Conservation (phyloP, 2,113 vertebrate species). For the Bombycilla garrulus region DNA sequence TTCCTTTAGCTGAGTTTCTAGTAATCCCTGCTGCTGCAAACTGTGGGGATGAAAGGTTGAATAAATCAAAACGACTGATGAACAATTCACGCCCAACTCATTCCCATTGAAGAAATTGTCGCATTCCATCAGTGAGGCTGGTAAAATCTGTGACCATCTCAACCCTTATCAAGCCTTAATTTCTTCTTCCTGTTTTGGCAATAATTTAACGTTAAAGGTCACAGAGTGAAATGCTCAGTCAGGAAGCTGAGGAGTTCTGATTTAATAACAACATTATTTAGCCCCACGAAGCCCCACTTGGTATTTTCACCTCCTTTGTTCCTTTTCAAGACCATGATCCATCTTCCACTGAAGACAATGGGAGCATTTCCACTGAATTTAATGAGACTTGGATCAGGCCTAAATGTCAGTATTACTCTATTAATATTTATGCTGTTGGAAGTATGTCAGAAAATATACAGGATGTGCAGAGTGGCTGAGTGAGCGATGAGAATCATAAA, state of each 20-base stretch:
- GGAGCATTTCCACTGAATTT: slow-evolving; percentile 61
- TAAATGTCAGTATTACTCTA: slow-evolving; percentile 66
- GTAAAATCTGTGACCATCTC: slow-evolving; percentile 49
- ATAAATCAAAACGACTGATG: slow-evolving; percentile 49
- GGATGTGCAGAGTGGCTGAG: slow-evolving; percentile 57
- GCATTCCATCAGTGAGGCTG: slow-evolving; percentile 57
- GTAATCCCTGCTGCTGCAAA: slow-evolving; percentile 31
- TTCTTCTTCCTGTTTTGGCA: slow-evolving; percentile 65
- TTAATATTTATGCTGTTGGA: slow-evolving; percentile 68
- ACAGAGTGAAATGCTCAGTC: slow-evolving; percentile 36
- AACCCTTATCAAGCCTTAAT: slow-evolving; percentile 57
- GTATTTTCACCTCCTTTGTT: slow-evolving; percentile 61
- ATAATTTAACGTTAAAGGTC: slow-evolving; percentile 67
- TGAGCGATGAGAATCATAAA: slow-evolving; percentile 54
- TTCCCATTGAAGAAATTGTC: slow-evolving; percentile 57
- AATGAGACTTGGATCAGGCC: slow-evolving; percentile 64
- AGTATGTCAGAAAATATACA: slow-evolving; percentile 63
- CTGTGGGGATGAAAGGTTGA: slow-evolving; percentile 6
- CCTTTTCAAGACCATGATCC: slow-evolving; percentile 50
- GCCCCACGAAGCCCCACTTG: slow-evolving; percentile 35
- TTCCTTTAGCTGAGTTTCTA: slow-evolving; percentile 20
- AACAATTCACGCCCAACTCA: slow-evolving; percentile 46
- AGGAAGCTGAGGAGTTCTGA: slow-evolving; percentile 54
- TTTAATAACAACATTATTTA: slow-evolving; percentile 61
- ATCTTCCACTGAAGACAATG: slow-evolving; percentile 70